Base-by-base conservation (phyloP, 2,888 invertebrate species). In the Pandemis corylana region DNA sequence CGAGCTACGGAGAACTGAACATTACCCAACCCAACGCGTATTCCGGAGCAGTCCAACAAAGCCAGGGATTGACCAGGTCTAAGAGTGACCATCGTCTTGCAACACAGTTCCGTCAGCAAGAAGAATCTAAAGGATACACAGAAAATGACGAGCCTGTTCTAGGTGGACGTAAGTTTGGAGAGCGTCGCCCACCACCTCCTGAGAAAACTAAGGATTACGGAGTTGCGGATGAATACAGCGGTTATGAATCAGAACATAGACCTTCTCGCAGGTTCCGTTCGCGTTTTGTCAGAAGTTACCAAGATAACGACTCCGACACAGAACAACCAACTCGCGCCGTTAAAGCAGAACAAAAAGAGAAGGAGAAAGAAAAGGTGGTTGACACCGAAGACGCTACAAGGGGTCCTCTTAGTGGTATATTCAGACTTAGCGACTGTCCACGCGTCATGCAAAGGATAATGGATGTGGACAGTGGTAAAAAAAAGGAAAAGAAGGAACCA, bases 81-180 rank as follows among this genome's bases (percentile, higher is more conserved):
- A 98, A 99, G 90, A 98, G 98, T 88, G 98, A 99, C 87, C 98
- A 98, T 89, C 96, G 98, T 59, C 92, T 99, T 77, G 98, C 98
- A 10, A 94, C 97, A 0, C 98, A 98, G 86, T 98, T 98, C 91
- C 96, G 98, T 51, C 97, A 97, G 85, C 97, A 98, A 88, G 97
- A 98, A 87, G 97, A 97, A 84, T 87, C 95, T 49, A 95, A 95
- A 78, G 95, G 96, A 66, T 96, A 95, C 81, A 94, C 92, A 20
- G 96, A 96, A 84, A 95, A 95, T 73, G 96, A 97, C 81, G 97
- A 96, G 80, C 96, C 97, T 0, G 95, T 97, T 46, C 90, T 97
- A 64, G 96, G 96, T 46, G 97, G 97, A 41, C 95, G 97, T 71
- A 97, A 97, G 85, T 97, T 97, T 83, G 97, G 97, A 5, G 97